These are phyloP conservation scores for Allygus modestus DNA, from an alignment of 2,888 invertebrate genomes.

Conservation along the genomic window DNA sequence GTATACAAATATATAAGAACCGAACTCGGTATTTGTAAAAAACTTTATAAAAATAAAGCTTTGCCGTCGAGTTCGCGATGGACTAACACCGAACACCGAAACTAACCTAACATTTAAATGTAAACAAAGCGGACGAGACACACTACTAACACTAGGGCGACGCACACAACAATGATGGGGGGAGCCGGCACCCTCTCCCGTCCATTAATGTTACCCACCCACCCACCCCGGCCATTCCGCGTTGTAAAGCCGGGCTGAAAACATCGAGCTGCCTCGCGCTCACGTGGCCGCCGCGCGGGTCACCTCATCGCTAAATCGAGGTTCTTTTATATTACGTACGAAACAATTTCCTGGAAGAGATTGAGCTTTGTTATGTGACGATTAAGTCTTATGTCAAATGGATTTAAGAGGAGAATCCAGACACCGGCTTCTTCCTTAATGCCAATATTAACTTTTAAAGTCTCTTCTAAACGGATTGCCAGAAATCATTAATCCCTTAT, in stretches of 20 bases:
- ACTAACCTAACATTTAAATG: conserved; percentile 56
- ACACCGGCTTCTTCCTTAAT: no score
- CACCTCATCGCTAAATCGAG: no score
- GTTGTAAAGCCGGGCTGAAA: conserved; percentile 29
- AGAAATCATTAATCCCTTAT: no score
- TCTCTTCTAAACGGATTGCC: no score
- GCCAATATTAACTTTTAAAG: no score
- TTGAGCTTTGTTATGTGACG: no score
- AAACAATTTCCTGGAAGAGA: no score
- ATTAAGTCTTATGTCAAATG: no score
- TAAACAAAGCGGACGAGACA: conserved; percentile 55
- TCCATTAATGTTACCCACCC: conserved; percentile 46
- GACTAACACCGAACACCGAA: conserved; percentile 44
- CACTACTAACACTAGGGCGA: conserved; percentile 50
- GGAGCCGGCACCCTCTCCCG: conserved; percentile 20
- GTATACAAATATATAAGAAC: conserved; percentile 12
- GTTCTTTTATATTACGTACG: no score
- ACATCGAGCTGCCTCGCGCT: background rate
- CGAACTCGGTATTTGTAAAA: background rate
- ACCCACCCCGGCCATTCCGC: conserved; percentile 24
- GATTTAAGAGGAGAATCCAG: no score
- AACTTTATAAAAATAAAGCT: conserved; percentile 13
- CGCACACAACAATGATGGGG: conserved; percentile 50
- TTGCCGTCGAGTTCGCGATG: background rate
- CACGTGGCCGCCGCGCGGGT: no score